Evolutionary conservation across 2,113 vertebrate species (phyloP), one percentile per base, ranked within the genome.

Genomic region (Galeopterus variegatus): DNA sequence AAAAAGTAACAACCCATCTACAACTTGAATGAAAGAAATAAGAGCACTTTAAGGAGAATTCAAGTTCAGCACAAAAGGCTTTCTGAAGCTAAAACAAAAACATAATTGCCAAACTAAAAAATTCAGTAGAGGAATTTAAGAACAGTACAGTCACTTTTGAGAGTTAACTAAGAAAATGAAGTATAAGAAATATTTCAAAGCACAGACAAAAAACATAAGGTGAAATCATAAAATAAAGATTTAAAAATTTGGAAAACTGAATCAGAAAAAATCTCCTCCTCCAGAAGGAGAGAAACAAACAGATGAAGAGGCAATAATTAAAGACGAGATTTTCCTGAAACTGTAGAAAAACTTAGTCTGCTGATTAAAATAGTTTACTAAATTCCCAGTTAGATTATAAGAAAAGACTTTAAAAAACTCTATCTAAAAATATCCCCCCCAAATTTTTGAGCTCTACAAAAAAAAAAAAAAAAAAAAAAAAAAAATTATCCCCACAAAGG

Each of bases 51-150:
- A 65, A 75, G n/a, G 13, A 80, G 52, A 64, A 64, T 33, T 75
- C 18, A 60, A 83, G 50, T 60, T 88, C 28, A 83, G 33, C 50
- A 67, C 18, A 76, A 67, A 92, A 76, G 69, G 23, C 41, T 82
- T 73, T 88, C 67, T 48, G 23, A 89, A 65, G 19, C 50, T 56
- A 67, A 92, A 82, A 73, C 15, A 58, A 88, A 95, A 95, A 75
- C 13, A 64, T 18, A 21, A 87, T 33, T 62, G 69, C 9, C 50
- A 36, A 90, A 77, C 18, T 77, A 85, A 76, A 90, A 77, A 77
- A 45, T 64, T 33, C 19, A 11, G 0, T 1, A 80, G 58, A 90
- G 12, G 6, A 83, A 73, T 3, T 81, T 33, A 81, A 72, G 18
- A 12, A 76, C 48, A 73, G 10, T 65, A 36, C 3, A 73, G 4